Evolutionary conservation across 2,797 vertebrate genomes (phyloP), one percentile per base, ranked within the genome.

Genomic region (Phalloptychus januarius): DNA sequence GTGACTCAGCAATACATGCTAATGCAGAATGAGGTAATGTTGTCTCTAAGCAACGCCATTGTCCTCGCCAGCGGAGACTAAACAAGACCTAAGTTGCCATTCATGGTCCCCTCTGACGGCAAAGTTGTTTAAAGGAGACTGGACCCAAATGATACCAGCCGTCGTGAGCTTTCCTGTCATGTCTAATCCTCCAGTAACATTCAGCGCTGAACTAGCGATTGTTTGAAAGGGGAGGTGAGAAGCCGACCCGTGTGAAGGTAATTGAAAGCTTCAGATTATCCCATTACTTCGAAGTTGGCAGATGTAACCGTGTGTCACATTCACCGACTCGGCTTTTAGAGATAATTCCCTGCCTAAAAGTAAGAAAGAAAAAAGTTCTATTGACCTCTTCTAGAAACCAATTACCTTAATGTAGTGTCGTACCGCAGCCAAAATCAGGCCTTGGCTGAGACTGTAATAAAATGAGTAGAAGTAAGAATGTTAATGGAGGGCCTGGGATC

Each of bases 1-100:
- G 31, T 93, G 91, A 94, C 87, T 93, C 91, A 92, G 90, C 91
- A 89, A 48, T 81, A 83, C 89, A 90, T 93, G 87, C 87, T 91
- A 86, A 90, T 88, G 86, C 85, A 85, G 79, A 75, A 85, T 88
- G 88, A 91, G 88, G 86, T 93, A 89, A 92, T 83, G 83, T 83
- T 82, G 87, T 93, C 83, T 89, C 92, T 38, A 84, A 89, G 91
- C 90, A 93, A 88, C 89, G 40, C 84, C 82, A 83, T 79, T 76
- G 83, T 87, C 85, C 80, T 76, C 83, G 74, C 83, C 52, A 81
- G 80, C 71, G 50, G 77, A 78, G 85, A 75, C 80, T 61, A 48
- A 83, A 86, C 82, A 61, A 72, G 46, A 80, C 80, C 61, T 58
- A 45, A 52, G 77, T 75, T 1, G 5, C 78, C 77, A 45, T 81